Evolutionary conservation across 2,113 vertebrate species (phyloP).

Genomic region (Apodemus sylvaticus): DNA sequence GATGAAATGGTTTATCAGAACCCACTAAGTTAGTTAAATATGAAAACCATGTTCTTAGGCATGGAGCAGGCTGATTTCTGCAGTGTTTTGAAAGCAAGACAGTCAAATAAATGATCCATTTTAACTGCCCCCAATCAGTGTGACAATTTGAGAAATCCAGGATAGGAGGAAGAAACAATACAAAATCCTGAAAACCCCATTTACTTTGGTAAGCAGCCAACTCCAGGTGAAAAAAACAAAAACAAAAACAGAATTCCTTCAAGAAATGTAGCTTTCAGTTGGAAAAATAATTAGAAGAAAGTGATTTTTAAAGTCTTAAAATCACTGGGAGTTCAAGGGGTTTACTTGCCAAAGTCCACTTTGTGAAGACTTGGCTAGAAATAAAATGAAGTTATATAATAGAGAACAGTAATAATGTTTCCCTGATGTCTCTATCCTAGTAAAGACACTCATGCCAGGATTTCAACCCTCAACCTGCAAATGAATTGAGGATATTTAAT

Average conservation of each 20-base stretch:
- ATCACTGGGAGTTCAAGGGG: background rate
- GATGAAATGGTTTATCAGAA: slow-evolving; percentile 45
- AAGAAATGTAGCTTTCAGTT: slow-evolving; percentile 43
- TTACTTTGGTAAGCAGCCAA: background rate
- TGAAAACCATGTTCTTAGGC: background rate
- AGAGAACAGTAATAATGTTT: background rate
- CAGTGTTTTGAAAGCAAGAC: slow-evolving; percentile 38
- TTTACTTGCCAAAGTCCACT: background rate
- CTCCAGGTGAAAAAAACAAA: background rate
- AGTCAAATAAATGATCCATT: background rate
- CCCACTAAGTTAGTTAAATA: slow-evolving; percentile 54
- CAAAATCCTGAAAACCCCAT: slow-evolving; percentile 33
- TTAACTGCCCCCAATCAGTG: slow-evolving; percentile 4
- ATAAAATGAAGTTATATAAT: background rate
- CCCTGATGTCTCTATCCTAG: background rate
- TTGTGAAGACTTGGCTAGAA: background rate
- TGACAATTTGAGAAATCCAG: background rate
- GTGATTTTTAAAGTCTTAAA: background rate
- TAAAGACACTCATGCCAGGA: background rate
- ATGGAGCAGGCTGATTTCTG: background rate
- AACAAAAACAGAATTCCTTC: background rate
- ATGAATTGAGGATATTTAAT: background rate
- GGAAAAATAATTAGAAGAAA: background rate
- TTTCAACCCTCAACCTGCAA: background rate
- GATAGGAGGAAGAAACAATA: background rate